Base-by-base conservation (phyloP, 2,888 invertebrate genomes). In the Thecocarcelia acutangulata region DNA sequence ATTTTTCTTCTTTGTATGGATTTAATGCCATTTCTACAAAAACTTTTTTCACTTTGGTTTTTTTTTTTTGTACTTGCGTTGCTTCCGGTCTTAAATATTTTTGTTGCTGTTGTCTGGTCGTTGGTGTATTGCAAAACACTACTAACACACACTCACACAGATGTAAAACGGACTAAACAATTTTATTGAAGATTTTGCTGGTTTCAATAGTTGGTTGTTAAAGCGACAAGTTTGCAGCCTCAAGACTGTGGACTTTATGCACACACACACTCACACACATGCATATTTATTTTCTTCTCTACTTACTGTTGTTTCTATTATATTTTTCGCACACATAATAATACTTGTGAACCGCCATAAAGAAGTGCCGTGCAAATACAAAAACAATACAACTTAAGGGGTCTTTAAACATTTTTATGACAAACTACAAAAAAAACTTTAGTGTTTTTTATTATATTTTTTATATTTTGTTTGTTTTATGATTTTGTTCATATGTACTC, bases 151-250 rank as follows among this genome's bases (percentile, higher is more conserved):
- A 50, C 33, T 5, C 8, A 33, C n/a, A 52, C 15, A 46, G 11
- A 13, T 33, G 8, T 19, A 56, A 73, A 56, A 48, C 19, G 33
- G 21, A 46, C 44, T 46, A 77, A 69, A 33, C 3, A 78, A 44
- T 42, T 4, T 52, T 78, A 56, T 44, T 78, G 37, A 79, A 79
- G 66, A 79, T 68, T 59, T 79, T 73, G 59, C 72, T 78, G 64
- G 46, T 72, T 73, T 79, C 66, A 73, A 50, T 70, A 59, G 73
- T 82, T 70, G 64, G 73, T 82, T 77, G 63, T 64, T 82, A 61
- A 69, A 82, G 78, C 82, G 78, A 82, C 78, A 78, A 75, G 59
- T 78, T 82, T 78, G 59, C 61, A 66, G 74, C 78, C 78, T 78
- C 33, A 74, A 74, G 82, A 66, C 58, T 66, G 59, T 59, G 50